A percentile compares a stretch with the other conserved stretches of the same genome.
These are phyloP conservation scores for Poeciliopsis occidentalis DNA, from an alignment of 2,113 vertebrate genomes.

Conservation along the genomic window DNA sequence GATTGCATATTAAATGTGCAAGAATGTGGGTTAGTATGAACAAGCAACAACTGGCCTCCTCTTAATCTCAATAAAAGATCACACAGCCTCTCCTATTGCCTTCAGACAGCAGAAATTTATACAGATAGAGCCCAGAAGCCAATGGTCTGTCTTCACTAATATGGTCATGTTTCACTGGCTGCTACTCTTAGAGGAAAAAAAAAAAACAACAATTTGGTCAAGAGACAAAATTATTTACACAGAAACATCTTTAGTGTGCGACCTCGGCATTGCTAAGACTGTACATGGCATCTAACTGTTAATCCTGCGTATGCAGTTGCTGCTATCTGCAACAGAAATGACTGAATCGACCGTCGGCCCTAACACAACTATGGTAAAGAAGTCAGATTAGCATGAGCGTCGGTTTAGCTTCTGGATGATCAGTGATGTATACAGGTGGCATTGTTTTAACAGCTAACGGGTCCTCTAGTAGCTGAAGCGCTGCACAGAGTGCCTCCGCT, in stretches of 20 bases:
- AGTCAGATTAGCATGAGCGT: constrained; percentile 46
- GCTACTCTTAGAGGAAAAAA: constrained; percentile 38
- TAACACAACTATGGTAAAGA: constrained; percentile 35
- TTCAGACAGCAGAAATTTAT: constrained; percentile 37
- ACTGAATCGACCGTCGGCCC: constrained; percentile 60
- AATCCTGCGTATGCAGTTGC: constrained; percentile 78
- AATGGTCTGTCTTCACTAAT: constrained; percentile 12
- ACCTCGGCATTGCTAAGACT: constrained; percentile 86
- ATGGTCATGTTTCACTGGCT: constrained; percentile 37
- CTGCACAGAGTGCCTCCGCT: constrained; percentile 37
- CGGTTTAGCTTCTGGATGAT: constrained; percentile 53
- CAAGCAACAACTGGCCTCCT: constrained; percentile 28
- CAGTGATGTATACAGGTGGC: constrained; percentile 45
- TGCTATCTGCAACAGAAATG: constrained; percentile 72
- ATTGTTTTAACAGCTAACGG: constrained; percentile 56
- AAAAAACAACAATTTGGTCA: constrained; percentile 67
- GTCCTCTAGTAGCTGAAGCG: constrained; percentile 63
- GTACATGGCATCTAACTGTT: constrained; percentile 80
- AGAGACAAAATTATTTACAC: constrained; percentile 83
- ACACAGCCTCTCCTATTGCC: constrained; percentile 20
- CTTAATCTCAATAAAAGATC: background rate
- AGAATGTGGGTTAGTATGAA: constrained; percentile 48
- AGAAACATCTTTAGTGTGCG: constrained; percentile 82
- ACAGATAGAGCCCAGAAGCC: constrained; percentile 30
- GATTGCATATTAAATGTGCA: constrained; percentile 63